phyloP scores from a whole-genome alignment of 1,140 invertebrate genomes.

The Tetramorium simillimum region DNA sequence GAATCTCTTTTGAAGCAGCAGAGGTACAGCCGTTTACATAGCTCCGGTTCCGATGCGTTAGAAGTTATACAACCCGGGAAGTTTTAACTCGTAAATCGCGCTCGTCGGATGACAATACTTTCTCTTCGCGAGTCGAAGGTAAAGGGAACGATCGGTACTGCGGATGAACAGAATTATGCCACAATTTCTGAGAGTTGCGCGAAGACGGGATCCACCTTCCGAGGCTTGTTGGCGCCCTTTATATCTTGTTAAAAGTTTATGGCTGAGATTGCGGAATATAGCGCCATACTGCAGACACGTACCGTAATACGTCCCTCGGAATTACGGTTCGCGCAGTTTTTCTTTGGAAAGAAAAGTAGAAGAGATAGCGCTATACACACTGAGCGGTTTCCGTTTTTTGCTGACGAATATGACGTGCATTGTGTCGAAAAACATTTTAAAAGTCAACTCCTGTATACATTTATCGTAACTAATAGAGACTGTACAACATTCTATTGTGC shows the following conservation, averaged over 20 bases:
- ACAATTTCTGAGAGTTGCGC: background rate
- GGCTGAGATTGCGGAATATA: constrained; percentile 6
- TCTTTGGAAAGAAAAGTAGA: background rate
- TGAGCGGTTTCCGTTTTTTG: constrained; percentile 22
- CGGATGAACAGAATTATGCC: constrained; percentile 19
- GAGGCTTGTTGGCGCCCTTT: background rate
- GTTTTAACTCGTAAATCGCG: constrained; percentile 30
- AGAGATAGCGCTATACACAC: too few relatives aligned
- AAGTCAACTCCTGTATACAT: background rate
- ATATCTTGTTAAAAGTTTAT: constrained; percentile 54
- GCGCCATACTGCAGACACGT: background rate
- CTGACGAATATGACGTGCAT: background rate
- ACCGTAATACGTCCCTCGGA: background rate
- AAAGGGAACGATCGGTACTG: background rate
- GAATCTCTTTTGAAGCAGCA: background rate
- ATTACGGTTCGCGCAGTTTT: background rate
- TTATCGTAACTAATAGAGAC: background rate
- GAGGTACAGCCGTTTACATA: background rate
- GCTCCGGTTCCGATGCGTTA: background rate
- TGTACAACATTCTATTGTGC: background rate
- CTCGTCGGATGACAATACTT: background rate
- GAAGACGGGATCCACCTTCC: constrained; percentile 16
- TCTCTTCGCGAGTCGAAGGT: background rate
- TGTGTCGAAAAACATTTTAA: background rate
- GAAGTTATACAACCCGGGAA: constrained; percentile 28